Percentiles rank a stretch among this genome's conserved stretches.
phyloP scores from a whole-genome alignment of 2,888 invertebrate genomes.

The Pseudeuparius sepicola region DNA sequence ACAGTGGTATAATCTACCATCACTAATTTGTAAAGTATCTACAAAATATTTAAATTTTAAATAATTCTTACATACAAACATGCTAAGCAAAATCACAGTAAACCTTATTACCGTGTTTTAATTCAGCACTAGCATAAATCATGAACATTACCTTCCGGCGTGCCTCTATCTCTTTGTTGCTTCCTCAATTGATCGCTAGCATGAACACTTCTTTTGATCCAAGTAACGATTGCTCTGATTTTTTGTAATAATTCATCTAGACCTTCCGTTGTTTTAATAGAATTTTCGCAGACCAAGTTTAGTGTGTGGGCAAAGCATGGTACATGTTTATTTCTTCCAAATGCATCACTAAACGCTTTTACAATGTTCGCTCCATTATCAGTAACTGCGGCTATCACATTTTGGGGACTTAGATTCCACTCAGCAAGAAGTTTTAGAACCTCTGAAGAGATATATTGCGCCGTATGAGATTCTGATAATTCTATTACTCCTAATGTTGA shows the following conservation, averaged over 20 bases:
- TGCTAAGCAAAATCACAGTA: no score
- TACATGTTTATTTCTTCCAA: slow-evolving; percentile 20
- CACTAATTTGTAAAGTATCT: no score
- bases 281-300: slow-evolving; percentile 18
- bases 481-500: slow-evolving; percentile 13
- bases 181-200: slow-evolving; percentile 15
- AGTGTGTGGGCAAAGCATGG: slow-evolving; percentile 23
- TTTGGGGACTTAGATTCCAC: slow-evolving; percentile 20
- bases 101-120: no score
- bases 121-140: no score
- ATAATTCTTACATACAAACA: no score
- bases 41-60: no score
- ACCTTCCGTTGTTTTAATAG: slow-evolving; percentile 10
- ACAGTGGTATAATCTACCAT: no score
- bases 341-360: slow-evolving; percentile 16
- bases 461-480: slow-evolving; percentile 15
- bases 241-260: slow-evolving; percentile 9
- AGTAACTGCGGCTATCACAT: slow-evolving; percentile 20
- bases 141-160: slow-evolving; percentile 8
- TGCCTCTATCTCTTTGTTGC: slow-evolving; percentile 9
- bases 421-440: slow-evolving; percentile 10
- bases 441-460: slow-evolving; percentile 11
- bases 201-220: slow-evolving; percentile 14
- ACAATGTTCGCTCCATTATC: slow-evolving; percentile 23
- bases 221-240: slow-evolving; percentile 13